phyloP scores from a whole-genome alignment of 2,888 invertebrate genomes.

The Marasmarcha lunaedactyla region DNA sequence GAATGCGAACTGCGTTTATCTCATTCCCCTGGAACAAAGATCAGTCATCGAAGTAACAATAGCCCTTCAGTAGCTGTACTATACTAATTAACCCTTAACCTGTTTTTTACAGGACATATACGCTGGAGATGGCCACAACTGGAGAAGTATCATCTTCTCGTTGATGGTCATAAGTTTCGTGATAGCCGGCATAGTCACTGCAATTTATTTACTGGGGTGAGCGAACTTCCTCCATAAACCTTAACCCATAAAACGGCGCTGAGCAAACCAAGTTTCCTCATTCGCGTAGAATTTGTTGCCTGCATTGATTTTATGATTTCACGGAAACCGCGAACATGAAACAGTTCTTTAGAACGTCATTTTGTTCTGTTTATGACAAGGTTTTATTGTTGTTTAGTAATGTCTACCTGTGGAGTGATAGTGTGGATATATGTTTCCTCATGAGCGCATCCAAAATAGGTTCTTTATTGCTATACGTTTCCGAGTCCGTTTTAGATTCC shows the following conservation, averaged over 20 bases:
- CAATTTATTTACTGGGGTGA: slow-evolving; percentile 88
- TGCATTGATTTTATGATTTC: slow-evolving; percentile 14
- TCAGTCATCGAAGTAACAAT: too few relatives aligned
- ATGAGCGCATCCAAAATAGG: too few relatives aligned
- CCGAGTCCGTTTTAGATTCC: too few relatives aligned
- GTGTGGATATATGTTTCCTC: too few relatives aligned
- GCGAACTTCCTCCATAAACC: slow-evolving; percentile 21
- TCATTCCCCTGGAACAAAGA: too few relatives aligned
- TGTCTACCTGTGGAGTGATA: too few relatives aligned
- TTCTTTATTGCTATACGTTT: too few relatives aligned
- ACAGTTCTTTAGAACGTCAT: background rate
- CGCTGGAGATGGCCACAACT: slow-evolving; percentile 86
- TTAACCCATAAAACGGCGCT: background rate
- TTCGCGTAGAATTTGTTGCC: slow-evolving; percentile 3
- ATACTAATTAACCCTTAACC: too few relatives aligned
- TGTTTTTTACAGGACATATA: slow-evolving; percentile 80
- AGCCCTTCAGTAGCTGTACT: too few relatives aligned
- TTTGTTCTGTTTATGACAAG: background rate
- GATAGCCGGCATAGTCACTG: slow-evolving; percentile 88
- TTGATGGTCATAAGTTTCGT: slow-evolving; percentile 88
- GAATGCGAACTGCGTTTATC: too few relatives aligned
- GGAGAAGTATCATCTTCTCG: slow-evolving; percentile 89
- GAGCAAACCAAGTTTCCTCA: background rate
- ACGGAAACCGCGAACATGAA: slow-evolving; percentile 6
- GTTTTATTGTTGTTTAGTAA: too few relatives aligned